Conservation (phyloP, 2,888 invertebrate species). For the Sepioteuthis lessoniana region DNA sequence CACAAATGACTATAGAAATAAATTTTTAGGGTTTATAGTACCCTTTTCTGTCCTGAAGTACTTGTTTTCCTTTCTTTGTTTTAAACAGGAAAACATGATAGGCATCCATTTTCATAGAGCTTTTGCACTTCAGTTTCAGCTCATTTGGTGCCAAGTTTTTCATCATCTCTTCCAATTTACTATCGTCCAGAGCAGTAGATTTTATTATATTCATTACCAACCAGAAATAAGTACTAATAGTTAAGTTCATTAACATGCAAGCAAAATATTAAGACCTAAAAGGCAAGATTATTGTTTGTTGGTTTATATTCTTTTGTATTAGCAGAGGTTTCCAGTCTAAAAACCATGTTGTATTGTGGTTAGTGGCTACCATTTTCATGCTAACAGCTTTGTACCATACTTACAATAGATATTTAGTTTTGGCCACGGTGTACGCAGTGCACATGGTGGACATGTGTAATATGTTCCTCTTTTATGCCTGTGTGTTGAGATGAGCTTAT, state of each 20-base stretch:
- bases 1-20: background rate
- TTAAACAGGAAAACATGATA: background rate
- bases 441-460: background rate
- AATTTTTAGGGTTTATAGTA: background rate
- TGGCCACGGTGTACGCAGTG: background rate
- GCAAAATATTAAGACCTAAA: background rate
- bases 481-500: background rate
- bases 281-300: background rate
- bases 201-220: background rate
- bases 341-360: background rate
- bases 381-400: constrained; percentile 77
- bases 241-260: background rate
- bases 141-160: background rate
- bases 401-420: background rate
- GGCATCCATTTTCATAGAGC: background rate
- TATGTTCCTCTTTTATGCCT: background rate
- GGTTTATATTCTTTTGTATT: background rate
- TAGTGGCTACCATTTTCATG: background rate
- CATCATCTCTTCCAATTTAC: background rate
- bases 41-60: background rate
- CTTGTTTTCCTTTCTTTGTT: background rate
- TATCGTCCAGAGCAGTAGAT: background rate
- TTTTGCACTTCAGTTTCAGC: background rate
- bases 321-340: background rate
- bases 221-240: background rate